Conservation (phyloP, 2,113 vertebrate species). For the Penelope pileata region DNA sequence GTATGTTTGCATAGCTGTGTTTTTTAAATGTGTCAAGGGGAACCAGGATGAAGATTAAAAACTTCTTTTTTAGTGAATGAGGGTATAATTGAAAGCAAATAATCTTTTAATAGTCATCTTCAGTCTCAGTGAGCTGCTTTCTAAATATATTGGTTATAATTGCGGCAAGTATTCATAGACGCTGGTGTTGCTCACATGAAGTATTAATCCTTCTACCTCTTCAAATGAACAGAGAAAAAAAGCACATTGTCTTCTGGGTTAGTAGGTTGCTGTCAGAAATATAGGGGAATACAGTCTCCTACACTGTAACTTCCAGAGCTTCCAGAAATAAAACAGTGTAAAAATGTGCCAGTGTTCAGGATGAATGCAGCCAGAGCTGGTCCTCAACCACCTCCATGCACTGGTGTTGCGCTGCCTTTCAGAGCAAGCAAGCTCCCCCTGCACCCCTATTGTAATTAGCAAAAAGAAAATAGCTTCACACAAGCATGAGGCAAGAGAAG, state of each 20-base stretch:
- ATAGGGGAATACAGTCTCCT: neutral
- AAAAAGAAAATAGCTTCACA: neutral
- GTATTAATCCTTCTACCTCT: neutral
- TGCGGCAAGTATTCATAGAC: constrained; percentile 37
- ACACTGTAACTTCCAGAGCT: neutral
- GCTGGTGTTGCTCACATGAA: neutral
- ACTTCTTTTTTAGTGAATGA: constrained; percentile 38
- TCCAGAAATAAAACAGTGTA: neutral
- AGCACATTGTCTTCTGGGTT: neutral
- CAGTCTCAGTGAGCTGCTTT: neutral
- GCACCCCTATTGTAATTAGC: neutral
- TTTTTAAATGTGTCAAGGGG: constrained; percentile 37
- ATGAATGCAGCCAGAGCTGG: neutral
- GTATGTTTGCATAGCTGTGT: constrained; percentile 50
- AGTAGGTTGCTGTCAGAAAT: neutral
- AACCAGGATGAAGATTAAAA: constrained; percentile 29
- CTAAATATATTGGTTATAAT: constrained; percentile 26
- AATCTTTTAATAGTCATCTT: constrained; percentile 43
- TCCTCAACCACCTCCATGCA: fast-evolving
- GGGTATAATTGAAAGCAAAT: constrained; percentile 58
- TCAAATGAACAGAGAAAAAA: neutral
- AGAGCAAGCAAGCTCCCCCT: neutral
- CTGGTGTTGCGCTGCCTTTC: neutral
- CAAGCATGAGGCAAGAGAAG: neutral
- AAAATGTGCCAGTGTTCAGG: neutral